Evolutionary conservation across 2,113 vertebrate species (phyloP).

Genomic region (Albula glossodonta): DNA sequence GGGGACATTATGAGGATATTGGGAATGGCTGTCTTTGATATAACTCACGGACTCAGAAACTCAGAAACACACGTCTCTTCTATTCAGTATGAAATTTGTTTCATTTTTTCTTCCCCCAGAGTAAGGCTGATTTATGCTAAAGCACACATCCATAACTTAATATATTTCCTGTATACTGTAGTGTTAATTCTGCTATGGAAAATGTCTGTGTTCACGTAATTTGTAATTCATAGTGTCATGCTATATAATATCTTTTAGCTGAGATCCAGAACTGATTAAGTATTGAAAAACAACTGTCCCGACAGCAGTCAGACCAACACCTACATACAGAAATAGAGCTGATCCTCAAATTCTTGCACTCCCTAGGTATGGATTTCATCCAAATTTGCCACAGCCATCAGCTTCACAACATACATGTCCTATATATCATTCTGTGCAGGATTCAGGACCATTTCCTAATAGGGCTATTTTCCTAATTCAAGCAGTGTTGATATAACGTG

Average conservation of each 20-base stretch:
- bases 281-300: background rate
- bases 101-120: background rate
- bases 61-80: slow-evolving; percentile 6
- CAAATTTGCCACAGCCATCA: background rate
- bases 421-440: background rate
- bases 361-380: background rate
- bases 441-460: background rate
- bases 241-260: background rate
- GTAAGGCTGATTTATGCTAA: slow-evolving; percentile 10
- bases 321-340: background rate
- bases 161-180: background rate
- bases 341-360: background rate
- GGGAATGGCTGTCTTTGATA: background rate
- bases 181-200: background rate
- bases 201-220: background rate
- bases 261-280: background rate
- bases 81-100: background rate
- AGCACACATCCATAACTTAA: background rate
- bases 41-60: background rate
- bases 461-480: no score
- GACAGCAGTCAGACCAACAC: background rate
- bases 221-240: slow-evolving; percentile 8
- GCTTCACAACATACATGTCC: background rate
- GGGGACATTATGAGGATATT: slow-evolving; percentile 7
- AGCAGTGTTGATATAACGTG: no score